A percentile compares a stretch with the other conserved stretches of the same genome.
phyloP scores from a whole-genome alignment of 2,797 vertebrate genomes.

The Cryptoblepharus egeriae region DNA sequence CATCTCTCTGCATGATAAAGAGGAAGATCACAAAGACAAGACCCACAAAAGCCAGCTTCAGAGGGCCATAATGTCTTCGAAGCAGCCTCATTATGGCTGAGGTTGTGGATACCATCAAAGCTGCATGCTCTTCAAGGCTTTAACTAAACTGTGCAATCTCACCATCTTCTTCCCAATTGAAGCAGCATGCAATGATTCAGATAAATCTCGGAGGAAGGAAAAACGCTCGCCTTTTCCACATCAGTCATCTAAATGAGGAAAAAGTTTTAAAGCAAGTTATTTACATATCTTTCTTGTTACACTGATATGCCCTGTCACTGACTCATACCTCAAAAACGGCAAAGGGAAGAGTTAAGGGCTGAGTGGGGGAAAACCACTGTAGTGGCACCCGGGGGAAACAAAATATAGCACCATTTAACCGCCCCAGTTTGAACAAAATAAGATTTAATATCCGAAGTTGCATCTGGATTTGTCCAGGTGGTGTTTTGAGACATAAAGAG shows the following conservation, averaged over 20 bases:
- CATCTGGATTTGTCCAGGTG: too few species aligned
- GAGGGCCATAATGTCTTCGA: constrained; percentile 81
- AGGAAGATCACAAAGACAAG: constrained; percentile 87
- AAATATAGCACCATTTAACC: too few species aligned
- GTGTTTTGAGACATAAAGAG: too few species aligned
- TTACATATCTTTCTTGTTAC: not conserved
- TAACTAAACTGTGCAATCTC: not conserved
- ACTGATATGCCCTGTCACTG: not conserved
- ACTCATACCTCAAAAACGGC: constrained; percentile 19
- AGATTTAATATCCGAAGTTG: too few species aligned
- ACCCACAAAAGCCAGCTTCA: constrained; percentile 81
- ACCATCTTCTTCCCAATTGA: constrained; percentile 21
- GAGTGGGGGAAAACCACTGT: not conserved
- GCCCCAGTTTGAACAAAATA: too few species aligned
- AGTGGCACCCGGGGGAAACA: too few species aligned
- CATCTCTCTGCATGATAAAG: constrained; percentile 86
- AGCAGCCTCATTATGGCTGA: constrained; percentile 80
- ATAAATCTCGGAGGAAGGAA: not conserved
- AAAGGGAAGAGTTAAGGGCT: constrained; percentile 7
- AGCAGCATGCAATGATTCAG: constrained; percentile 4
- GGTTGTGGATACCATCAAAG: not conserved
- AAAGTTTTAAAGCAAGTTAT: not conserved
- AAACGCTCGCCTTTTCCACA: not conserved
- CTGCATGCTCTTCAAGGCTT: not conserved
- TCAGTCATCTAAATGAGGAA: not conserved